Evolutionary conservation across 2,888 invertebrate genomes (phyloP), one percentile per base, ranked within the genome.

Genomic region (Sinhomidia bicolor): DNA sequence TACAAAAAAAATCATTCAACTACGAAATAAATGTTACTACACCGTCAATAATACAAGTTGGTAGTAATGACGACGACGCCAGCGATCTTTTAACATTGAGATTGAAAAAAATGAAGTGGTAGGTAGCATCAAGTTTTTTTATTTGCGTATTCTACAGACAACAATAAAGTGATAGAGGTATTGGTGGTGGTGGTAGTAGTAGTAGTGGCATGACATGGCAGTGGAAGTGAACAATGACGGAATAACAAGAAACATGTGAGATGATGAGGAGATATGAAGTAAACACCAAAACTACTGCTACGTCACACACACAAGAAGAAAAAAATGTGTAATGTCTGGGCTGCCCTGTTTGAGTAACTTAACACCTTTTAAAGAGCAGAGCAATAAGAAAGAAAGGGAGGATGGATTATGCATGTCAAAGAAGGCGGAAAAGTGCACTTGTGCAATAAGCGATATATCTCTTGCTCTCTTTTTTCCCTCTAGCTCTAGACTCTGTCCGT

Each of bases 351-450:
- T 74, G 47, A 74, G 74, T 74, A 74, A 74, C 74, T 74, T 74
- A 74, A 74, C 74, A 74, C 74, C 74, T 74, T 47, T 74, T 23
- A 74, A 74, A 47, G 74, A 74, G 74, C 47, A 44, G 57, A n/a
- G n/a, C 80, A 62, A 20, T 44, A 44, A 41, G 29, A 60, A n/a
- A 10, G 47, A 80, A 80, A 80, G 44, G 80, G 68, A 76, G 74
- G 74, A 47, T 47, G 47, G 74, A 74, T 74, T 74, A 44, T 26
- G 14, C 74, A 20, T 51, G 82, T 68, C 32, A 83, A 57, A 62
- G 65, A 85, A 85, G 78, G 85, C 85, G 85, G 85, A 85, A 85
- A 85, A 85, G 51, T 65, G 47, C 32, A 23, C 78, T 85, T 85
- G 65, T 85, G 85, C 85, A 85, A 85, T 60, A 51, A 0, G 10